Conservation (phyloP, 2,888 invertebrate genomes). For the Megalurothrips usitatus region DNA sequence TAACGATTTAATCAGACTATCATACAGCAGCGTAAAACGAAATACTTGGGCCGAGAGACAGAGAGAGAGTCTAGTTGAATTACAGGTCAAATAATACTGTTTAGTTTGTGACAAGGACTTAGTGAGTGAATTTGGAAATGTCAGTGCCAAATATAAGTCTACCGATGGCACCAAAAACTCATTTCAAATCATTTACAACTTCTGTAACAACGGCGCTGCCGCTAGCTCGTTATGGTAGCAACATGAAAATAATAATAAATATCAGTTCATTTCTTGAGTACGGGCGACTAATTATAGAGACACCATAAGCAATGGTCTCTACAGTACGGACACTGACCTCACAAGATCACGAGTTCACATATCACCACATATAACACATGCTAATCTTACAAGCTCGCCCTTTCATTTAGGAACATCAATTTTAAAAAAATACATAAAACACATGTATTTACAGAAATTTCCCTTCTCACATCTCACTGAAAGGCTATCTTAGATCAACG, state of each 20-base stretch:
- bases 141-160: not conserved
- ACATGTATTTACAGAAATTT: not conserved
- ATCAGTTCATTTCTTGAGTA: conserved; percentile 20
- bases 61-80: not conserved
- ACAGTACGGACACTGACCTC: too few relatives aligned
- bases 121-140: not conserved
- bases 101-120: not conserved
- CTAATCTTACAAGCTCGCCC: not conserved
- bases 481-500: not conserved
- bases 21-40: conserved; percentile 13
- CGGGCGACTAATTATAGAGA: not conserved
- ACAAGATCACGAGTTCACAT: not conserved
- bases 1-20: conserved; percentile 21
- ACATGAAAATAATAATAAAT: not conserved
- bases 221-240: not conserved
- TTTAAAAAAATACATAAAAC: not conserved
- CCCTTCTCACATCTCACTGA: too few relatives aligned
- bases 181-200: too few relatives aligned
- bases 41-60: conserved; percentile 3
- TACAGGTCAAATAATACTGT: not conserved
- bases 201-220: not conserved
- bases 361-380: not conserved
- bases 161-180: too few relatives aligned
- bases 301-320: not conserved
- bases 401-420: conserved; percentile 19